These are phyloP conservation scores for Saccostrea cuccullata DNA, from an alignment of 1,140 invertebrate genomes.

Conservation along the genomic window DNA sequence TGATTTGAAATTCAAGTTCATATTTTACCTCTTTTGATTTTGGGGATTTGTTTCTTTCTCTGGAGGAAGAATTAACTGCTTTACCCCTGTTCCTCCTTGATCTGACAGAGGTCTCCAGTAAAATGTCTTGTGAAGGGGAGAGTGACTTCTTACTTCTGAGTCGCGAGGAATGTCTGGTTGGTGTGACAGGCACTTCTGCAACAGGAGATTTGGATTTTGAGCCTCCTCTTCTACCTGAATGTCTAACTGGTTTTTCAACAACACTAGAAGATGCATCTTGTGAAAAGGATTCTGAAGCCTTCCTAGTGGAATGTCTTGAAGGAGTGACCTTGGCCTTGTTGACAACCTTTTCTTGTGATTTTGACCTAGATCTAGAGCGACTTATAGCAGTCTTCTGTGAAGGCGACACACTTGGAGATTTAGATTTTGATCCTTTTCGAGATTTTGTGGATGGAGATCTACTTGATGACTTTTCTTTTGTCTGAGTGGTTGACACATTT, in stretches of 20 bases:
- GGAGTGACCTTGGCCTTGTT: background rate
- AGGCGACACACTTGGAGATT: background rate
- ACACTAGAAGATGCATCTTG: background rate
- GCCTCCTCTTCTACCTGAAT: background rate
- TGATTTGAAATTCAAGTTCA: too few relatives aligned
- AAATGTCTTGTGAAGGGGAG: background rate
- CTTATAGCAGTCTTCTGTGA: background rate
- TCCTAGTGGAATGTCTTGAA: background rate
- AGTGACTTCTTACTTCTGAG: background rate
- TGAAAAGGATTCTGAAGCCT: background rate
- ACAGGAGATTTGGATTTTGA: background rate
- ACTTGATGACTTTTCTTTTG: background rate
- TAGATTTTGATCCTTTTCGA: background rate
- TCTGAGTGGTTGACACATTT: background rate
- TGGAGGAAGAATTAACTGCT: background rate
- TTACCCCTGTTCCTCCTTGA: background rate
- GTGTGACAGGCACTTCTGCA: background rate
- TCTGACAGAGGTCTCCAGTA: background rate
- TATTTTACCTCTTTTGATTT: background rate
- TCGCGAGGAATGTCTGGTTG: slow-evolving; percentile 11
- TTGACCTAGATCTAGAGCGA: background rate
- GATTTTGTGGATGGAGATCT: background rate
- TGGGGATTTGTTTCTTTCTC: slow-evolving; percentile 32
- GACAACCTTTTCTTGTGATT: slow-evolving; percentile 22
- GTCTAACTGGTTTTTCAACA: background rate